Percentiles rank a stretch among this genome's conserved stretches.
phyloP scores from a whole-genome alignment of 2,113 vertebrate species.

The Todiramphus chloris region DNA sequence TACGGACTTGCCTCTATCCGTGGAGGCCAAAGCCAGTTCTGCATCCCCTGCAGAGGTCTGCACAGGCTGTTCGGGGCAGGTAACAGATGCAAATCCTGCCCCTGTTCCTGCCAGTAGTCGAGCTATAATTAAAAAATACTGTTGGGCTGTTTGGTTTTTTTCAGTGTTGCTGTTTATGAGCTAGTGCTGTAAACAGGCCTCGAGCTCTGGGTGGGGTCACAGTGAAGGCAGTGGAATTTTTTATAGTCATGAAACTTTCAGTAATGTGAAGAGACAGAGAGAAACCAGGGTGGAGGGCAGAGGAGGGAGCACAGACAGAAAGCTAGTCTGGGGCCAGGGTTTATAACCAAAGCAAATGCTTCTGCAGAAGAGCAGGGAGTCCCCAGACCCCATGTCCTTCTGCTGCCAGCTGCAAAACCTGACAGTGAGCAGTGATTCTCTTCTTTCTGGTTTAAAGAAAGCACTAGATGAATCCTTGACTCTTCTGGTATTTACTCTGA shows the following conservation, averaged over 20 bases:
- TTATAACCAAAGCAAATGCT: background rate
- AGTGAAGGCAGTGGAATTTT: background rate
- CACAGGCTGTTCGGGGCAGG: rapidly evolving
- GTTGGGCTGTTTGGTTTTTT: background rate
- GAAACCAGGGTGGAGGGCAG: background rate
- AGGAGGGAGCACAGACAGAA: background rate
- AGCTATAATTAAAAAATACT: background rate
- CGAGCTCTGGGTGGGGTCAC: background rate
- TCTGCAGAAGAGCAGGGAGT: background rate
- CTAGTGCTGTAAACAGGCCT: background rate
- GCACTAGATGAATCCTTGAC: background rate
- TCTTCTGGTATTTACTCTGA: background rate
- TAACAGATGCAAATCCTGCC: background rate
- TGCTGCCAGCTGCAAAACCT: background rate
- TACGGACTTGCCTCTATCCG: rapidly evolving
- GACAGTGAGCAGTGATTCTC: background rate
- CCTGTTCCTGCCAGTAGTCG: background rate
- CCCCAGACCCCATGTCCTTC: rapidly evolving
- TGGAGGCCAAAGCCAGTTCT: background rate
- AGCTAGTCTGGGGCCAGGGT: background rate
- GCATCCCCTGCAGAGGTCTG: background rate
- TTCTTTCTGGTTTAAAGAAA: background rate
- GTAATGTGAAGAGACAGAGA: background rate
- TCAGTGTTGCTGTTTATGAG: background rate
- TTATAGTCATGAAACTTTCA: background rate